Evolutionary conservation across 1,140 invertebrate species (phyloP).

Genomic region (Subanguina moxae): DNA sequence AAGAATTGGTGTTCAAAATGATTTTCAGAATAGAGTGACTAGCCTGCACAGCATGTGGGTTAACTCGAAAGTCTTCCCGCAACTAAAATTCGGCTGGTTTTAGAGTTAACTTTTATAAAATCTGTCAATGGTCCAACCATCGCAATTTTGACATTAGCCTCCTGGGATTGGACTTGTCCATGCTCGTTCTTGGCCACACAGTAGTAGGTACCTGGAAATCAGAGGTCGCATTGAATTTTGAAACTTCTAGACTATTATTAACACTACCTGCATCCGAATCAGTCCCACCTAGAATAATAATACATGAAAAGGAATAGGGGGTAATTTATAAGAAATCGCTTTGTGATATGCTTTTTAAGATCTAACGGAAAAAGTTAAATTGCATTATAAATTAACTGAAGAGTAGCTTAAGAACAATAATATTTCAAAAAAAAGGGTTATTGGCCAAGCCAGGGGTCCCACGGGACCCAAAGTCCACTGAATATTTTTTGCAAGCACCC

Average conservation of each 20-base stretch:
- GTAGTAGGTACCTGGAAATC: constrained; percentile 32
- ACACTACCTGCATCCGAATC: constrained; percentile 30
- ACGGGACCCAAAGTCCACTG: too few species aligned
- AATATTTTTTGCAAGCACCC: too few species aligned
- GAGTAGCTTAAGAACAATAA: too few species aligned
- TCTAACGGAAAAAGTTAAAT: background rate
- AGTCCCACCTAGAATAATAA: constrained; percentile 24
- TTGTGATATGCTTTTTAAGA: background rate
- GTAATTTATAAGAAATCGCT: too few species aligned
- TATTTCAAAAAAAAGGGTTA: too few species aligned
- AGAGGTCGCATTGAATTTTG: background rate
- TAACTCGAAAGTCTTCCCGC: constrained; percentile 41
- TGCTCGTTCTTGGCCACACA: constrained; percentile 35
- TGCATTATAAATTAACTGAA: too few species aligned
- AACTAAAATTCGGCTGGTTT: background rate
- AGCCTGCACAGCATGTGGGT: constrained; percentile 41
- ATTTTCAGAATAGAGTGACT: constrained; percentile 2
- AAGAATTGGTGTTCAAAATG: background rate
- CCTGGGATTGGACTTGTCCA: constrained; percentile 37
- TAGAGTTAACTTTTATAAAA: too few species aligned
- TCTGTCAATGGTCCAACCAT: background rate
- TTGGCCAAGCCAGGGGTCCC: too few species aligned
- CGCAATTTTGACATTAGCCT: constrained; percentile 39
- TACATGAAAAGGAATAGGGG: background rate
- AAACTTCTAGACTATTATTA: background rate